Percentiles rank a stretch among this genome's conserved stretches.
Evolutionary conservation across 2,797 vertebrate genomes (phyloP).

Genomic region (Microhierax caerulescens): DNA sequence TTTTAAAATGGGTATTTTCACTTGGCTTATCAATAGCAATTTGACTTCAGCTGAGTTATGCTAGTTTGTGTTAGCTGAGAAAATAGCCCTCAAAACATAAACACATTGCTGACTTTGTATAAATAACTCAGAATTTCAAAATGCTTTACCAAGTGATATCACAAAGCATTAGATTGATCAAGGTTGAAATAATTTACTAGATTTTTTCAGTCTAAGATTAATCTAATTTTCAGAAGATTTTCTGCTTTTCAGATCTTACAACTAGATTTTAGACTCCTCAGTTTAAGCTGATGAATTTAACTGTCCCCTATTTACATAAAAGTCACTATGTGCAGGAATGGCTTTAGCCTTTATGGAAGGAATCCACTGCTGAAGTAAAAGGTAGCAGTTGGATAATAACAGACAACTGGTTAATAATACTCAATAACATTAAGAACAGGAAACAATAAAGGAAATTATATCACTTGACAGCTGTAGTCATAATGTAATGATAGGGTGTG

Average conservation of each 20-base stretch:
- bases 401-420: background rate
- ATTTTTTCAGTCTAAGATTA: background rate
- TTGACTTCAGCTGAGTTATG: background rate
- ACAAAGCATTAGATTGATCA: background rate
- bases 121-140: background rate
- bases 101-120: background rate
- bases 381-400: background rate
- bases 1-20: background rate
- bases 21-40: background rate
- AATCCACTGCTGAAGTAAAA: background rate
- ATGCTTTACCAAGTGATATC: background rate
- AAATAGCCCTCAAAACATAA: background rate
- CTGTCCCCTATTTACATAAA: background rate
- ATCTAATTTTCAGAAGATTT: background rate
- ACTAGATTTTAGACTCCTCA: background rate
- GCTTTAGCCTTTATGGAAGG: background rate
- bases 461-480: background rate
- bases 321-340: background rate
- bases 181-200: background rate
- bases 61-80: background rate
- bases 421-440: background rate
- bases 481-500: background rate
- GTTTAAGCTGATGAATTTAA: background rate
- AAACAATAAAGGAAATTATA: constrained; percentile 13
- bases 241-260: background rate